phyloP scores from a whole-genome alignment of 2,797 vertebrate genomes.

The Sebastes diploproa region DNA sequence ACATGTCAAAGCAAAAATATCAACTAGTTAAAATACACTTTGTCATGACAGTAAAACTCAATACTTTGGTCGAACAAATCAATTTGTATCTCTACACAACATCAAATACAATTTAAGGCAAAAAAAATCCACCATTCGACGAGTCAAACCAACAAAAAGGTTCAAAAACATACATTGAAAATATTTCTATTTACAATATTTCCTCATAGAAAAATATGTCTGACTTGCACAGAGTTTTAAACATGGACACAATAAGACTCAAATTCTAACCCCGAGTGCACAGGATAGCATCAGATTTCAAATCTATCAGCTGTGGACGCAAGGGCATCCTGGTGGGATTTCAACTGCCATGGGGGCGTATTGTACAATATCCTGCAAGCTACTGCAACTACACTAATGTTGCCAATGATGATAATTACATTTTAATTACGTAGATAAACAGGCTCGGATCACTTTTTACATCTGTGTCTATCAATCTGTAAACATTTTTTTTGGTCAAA shows the following conservation, averaged over 20 bases:
- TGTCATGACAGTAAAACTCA: slow-evolving; percentile 65
- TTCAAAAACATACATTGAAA: slow-evolving; percentile 75
- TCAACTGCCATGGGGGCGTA: slow-evolving; percentile 7
- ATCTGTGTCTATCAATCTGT: slow-evolving; percentile 40
- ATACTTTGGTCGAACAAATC: slow-evolving; percentile 84
- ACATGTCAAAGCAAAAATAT: slow-evolving; percentile 49
- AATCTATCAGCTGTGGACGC: slow-evolving; percentile 43
- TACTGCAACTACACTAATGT: slow-evolving; percentile 35
- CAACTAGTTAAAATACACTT: slow-evolving; percentile 77
- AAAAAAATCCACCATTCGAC: slow-evolving; percentile 62
- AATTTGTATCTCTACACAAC: slow-evolving; percentile 61
- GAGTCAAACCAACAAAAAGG: slow-evolving; percentile 61
- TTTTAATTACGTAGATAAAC: slow-evolving; percentile 12
- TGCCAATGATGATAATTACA: slow-evolving; percentile 21
- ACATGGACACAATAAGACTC: slow-evolving; percentile 53
- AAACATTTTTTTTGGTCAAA: slow-evolving; percentile 62
- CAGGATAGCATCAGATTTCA: slow-evolving; percentile 51
- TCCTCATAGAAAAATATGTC: slow-evolving; percentile 82
- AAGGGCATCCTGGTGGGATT: slow-evolving; percentile 25
- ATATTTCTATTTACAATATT: slow-evolving; percentile 78
- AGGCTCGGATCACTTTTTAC: slow-evolving; percentile 8
- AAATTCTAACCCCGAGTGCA: slow-evolving; percentile 43
- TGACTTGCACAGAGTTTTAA: slow-evolving; percentile 65
- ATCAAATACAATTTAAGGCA: slow-evolving; percentile 78
- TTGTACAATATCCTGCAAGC: slow-evolving; percentile 41